A percentile compares a stretch with the other conserved stretches of the same genome.
These are phyloP conservation scores for Merluccius polli DNA, from an alignment of 2,797 vertebrate species.

Conservation along the genomic window DNA sequence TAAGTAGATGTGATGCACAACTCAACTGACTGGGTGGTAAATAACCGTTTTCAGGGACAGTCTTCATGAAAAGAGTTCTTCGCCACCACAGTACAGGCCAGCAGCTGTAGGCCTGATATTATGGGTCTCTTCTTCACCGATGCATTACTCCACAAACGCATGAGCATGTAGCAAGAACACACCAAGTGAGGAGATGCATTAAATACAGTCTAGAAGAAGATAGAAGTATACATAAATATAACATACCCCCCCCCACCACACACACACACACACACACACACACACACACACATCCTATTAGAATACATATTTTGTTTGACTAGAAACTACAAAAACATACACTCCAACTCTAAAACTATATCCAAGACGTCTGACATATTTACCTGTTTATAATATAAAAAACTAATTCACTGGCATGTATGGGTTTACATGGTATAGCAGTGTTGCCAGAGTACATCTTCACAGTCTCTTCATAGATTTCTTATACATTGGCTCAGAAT, in stretches of 20 bases:
- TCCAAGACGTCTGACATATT: slow-evolving; percentile 52
- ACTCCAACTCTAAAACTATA: slow-evolving; percentile 57
- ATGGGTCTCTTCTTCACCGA: slow-evolving; percentile 32
- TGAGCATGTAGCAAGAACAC: slow-evolving; percentile 40
- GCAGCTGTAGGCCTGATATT: slow-evolving; percentile 39
- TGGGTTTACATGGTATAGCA: slow-evolving; percentile 37
- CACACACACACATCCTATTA: slow-evolving; percentile 29
- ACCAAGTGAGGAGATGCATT: slow-evolving; percentile 37
- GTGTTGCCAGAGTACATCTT: slow-evolving; percentile 37
- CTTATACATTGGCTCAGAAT: slow-evolving; percentile 33
- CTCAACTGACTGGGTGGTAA: slow-evolving; percentile 88
- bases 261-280: slow-evolving; percentile 29
- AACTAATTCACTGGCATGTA: slow-evolving; percentile 41
- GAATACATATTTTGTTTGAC: slow-evolving; percentile 60
- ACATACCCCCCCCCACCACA: slow-evolving; percentile 38
- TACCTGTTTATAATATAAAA: slow-evolving; percentile 47
- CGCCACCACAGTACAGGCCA: slow-evolving; percentile 49
- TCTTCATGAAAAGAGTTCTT: slow-evolving; percentile 56
- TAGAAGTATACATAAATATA: slow-evolving; percentile 50
- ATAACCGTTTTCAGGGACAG: slow-evolving; percentile 48
- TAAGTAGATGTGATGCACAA: slow-evolving; percentile 70
- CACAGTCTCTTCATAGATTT: slow-evolving; percentile 41
- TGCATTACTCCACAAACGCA: slow-evolving; percentile 34
- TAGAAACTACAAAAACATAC: slow-evolving; percentile 65
- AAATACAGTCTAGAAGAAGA: slow-evolving; percentile 54